Base-by-base conservation (phyloP, 1,140 invertebrate species). In the Nasonia vitripennis region DNA sequence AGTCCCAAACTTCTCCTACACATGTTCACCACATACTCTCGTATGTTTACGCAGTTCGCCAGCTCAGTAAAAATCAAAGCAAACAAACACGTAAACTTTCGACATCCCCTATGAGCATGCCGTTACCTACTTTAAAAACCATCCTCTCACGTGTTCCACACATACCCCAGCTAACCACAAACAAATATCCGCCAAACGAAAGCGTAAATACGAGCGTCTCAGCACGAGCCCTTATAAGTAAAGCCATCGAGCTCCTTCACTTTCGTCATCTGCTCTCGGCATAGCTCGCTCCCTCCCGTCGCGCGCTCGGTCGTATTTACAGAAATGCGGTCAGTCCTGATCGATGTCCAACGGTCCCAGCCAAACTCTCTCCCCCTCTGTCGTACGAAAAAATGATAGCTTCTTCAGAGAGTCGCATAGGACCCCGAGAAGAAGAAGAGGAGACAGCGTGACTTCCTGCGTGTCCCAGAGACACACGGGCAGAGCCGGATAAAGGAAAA, bases 141-240 rank as follows among this genome's bases (percentile, higher is more conserved):
- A 31, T 34, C 23, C 27, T 71, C 68, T 71, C 68, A 62, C 55
- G 11, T 71, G 34, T 3, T 37, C 73, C 73, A 75, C 37, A 75
- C 14, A 27, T 27, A 20, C 4, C 31, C 27, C 31, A 41, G 12
- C 20, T 20, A 77, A 68, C 51, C 71, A 20, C 48, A 68, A 75
- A 75, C 51, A 77, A 83, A 83, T 77, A 77, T 83, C 55, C 67
- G 41, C n/a, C 51, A 84, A 62, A 84, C 75, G 83, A 84, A 78
- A 84, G n/a, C 12, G 67, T 84, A 84, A 84, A 78, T 78, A 83
- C 51, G 7, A n/a, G 17, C 27, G 37, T 20, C 23, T 14, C 75
- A 67, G 77, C 78, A 62, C 27, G 62, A 79, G n/a, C 17, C 14
- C 11, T 62, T 17, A 34, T 71, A 71, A 27, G 70, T 17, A 62